Evolutionary conservation across 2,888 invertebrate genomes (phyloP).

Genomic region (Theretra japonica): DNA sequence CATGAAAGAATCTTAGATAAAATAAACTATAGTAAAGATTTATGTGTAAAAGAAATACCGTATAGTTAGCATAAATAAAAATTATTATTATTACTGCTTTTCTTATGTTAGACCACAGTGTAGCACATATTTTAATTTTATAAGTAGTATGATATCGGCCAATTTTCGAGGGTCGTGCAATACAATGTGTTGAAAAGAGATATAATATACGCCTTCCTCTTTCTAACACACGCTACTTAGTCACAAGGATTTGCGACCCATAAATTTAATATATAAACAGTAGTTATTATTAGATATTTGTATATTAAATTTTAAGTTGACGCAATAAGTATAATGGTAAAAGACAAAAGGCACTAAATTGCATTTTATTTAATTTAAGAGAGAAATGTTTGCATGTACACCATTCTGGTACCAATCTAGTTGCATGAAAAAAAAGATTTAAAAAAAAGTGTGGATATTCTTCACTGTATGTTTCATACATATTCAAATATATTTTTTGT

Average conservation of each 20-base stretch:
- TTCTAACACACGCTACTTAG: conserved; percentile 19
- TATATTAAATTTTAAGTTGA: conserved; percentile 22
- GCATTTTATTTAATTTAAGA: conserved; percentile 54
- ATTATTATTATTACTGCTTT: not conserved
- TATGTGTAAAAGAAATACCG: not conserved
- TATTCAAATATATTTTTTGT: conserved; percentile 13
- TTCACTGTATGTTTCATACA: not conserved
- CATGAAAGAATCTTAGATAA: not conserved
- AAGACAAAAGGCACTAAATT: conserved; percentile 63
- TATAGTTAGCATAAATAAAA: conserved; percentile 9
- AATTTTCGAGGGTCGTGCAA: conserved; percentile 27
- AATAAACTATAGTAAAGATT: not conserved
- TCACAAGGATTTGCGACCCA: conserved; percentile 25
- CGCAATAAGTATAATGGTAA: conserved; percentile 40
- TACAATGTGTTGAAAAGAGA: conserved; percentile 18
- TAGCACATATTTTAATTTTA: not conserved
- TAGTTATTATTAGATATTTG: conserved; percentile 11
- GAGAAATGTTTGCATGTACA: conserved; percentile 29
- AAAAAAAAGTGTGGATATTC: not conserved
- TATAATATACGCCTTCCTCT: conserved; percentile 17
- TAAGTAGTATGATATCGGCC: not conserved
- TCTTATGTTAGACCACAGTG: not conserved
- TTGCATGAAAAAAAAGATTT: not conserved
- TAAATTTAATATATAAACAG: conserved; percentile 17
- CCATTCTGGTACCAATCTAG: not conserved